These are phyloP conservation scores for Heterodera filipjevi DNA, from an alignment of 2,888 invertebrate genomes.

Conservation along the genomic window DNA sequence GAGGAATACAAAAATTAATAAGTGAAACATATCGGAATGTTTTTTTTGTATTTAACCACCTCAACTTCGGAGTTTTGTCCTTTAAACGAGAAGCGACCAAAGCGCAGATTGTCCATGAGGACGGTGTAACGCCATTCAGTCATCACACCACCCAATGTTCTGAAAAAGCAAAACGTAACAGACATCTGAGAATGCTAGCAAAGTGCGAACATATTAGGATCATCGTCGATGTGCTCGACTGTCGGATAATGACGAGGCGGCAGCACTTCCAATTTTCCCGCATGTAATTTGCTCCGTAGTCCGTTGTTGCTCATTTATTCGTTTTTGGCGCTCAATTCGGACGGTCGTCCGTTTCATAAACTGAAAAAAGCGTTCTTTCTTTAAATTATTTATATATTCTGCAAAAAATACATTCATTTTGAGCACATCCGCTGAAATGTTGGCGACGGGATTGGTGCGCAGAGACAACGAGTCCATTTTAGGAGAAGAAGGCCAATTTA, in stretches of 20 bases:
- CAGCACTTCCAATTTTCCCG: slow-evolving; percentile 19
- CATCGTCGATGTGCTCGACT: slow-evolving; percentile 32
- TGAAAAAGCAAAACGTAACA: too few species aligned
- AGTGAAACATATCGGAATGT: not conserved
- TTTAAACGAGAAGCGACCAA: slow-evolving; percentile 47
- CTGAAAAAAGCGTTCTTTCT: slow-evolving; percentile 19
- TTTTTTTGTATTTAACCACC: not conserved
- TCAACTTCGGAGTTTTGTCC: slow-evolving; percentile 48
- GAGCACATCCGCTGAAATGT: slow-evolving; percentile 22
- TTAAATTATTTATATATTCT: too few species aligned
- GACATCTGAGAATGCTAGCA: not conserved
- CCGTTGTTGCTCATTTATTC: not conserved
- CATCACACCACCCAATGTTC: slow-evolving; percentile 36
- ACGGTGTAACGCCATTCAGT: slow-evolving; percentile 41
- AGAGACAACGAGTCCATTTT: not conserved
- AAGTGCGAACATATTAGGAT: slow-evolving; percentile 26
- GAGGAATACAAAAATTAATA: not conserved
- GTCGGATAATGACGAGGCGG: slow-evolving; percentile 28
- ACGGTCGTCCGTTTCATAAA: slow-evolving; percentile 34
- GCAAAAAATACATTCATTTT: slow-evolving; percentile 24
- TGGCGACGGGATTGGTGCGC: not conserved
- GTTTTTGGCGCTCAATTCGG: slow-evolving; percentile 26
- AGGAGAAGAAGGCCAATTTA: too few species aligned
- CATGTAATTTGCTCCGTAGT: slow-evolving; percentile 8
- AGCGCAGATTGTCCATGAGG: slow-evolving; percentile 40